Evolutionary conservation across 2,113 vertebrate species (phyloP).

Genomic region (Calidris pugnax): DNA sequence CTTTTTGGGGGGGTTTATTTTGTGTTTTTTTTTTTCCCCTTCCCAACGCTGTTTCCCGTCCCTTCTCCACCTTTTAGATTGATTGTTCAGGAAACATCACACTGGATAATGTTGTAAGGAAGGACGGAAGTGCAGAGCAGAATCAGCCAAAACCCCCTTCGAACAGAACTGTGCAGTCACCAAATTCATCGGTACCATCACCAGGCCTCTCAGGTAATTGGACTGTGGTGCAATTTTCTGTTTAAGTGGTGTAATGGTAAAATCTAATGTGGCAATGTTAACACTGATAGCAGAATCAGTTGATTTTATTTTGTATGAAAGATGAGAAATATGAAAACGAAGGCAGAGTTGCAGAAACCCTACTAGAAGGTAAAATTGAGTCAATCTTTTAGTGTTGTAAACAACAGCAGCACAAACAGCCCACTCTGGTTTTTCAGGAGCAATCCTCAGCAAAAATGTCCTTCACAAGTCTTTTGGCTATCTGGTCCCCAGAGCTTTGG

Average conservation of each 20-base stretch:
- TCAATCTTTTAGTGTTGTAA: not conserved
- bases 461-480: rapidly evolving
- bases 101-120: constrained; percentile 73
- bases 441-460: not conserved
- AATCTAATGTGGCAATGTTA: not conserved
- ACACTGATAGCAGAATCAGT: not conserved
- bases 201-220: constrained; percentile 77
- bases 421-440: not conserved
- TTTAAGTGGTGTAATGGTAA: not conserved
- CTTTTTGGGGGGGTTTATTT: not conserved
- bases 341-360: not conserved
- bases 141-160: constrained; percentile 72
- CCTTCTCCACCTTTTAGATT: constrained; percentile 67
- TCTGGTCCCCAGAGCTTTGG: not conserved
- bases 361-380: not conserved
- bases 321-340: not conserved
- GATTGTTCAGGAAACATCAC: constrained; percentile 79
- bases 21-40: not conserved
- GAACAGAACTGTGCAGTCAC: constrained; percentile 80
- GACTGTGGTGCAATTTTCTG: not conserved
- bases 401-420: not conserved
- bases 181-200: constrained; percentile 82
- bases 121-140: constrained; percentile 66
- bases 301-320: not conserved
- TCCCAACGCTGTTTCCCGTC: not conserved